Base-by-base conservation (phyloP, 2,113 vertebrate species). In the Physeter macrocephalus region DNA sequence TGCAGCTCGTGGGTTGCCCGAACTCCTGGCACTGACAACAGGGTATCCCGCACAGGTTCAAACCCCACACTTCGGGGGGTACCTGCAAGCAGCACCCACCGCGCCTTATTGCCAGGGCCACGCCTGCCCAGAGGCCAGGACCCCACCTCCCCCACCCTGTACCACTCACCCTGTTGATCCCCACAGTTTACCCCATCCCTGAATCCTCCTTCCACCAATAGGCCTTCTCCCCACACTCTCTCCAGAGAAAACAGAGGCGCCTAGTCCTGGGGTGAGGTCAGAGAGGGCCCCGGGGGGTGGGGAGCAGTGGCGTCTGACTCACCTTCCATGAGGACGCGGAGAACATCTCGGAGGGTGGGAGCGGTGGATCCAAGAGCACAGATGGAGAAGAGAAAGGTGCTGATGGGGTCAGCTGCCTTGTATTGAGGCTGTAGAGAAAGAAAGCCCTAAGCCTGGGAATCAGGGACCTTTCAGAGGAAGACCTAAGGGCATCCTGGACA, bases 251-350 rank as follows among this genome's bases (percentile, higher is more conserved):
- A 82, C 27, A 74, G 90, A 9, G 71, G 43, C 0, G 25, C 41
- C 78, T 59, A 5, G 34, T 31, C 72, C 49, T 25, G 34, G 62
- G 75, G 11, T 10, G 27, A 69, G 67, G 46, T 34, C 83, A 77
- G 34, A 62, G 43, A 61, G 41, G 72, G 54, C 41, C 66, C n/a
- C 4, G 0, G 14, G 57, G 57, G 34, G 18, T 18, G 15, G 83
- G 25, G 64, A 69, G 27, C 39, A 18, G 43, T 3, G n/a, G 6
- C 14, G 15, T 52, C n/a, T 2, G 23, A 41, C 8, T 86, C 59
- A 99, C 99, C 99, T 99, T 99, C 99, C 99, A 99, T 99, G 95
- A 99, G 99, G 95, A 99, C 99, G 81, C 99, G 99, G 95, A 99
- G 99, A 90, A 99, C 99, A 0, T 99, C 99, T 57, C 98, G 99